Evolutionary conservation across 2,113 vertebrate species (phyloP), one percentile per base, ranked within the genome.

Genomic region (Eclectus roratus): DNA sequence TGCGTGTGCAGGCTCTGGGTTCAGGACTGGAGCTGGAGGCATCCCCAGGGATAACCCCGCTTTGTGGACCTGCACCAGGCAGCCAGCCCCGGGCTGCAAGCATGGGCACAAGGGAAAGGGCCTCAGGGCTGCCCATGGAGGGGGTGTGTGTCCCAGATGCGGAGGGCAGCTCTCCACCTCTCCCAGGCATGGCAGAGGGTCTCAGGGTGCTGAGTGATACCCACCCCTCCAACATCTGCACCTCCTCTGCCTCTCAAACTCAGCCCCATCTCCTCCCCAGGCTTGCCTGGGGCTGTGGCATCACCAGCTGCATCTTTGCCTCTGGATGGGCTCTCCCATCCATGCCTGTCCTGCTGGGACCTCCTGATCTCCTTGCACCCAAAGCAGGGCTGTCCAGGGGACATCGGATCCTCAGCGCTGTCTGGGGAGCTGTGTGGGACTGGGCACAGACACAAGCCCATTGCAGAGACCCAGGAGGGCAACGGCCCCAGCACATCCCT

Each of bases 101-200:
- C 56, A 12, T 5, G 3, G 9, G 23, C 15, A 6, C 0, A 0
- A 31, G 1, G 3, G 79, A 24, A 43, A 58, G 56, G 41, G 9
- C 46, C 63, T 8, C 12, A 8, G 20, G 27, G n/a, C 10, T 87
- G 52, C 8, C 7, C 2, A 0, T 15, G 71, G 27, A 37, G 15
- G 24, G 1, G 24, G 1, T 10, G 5, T n/a, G 0, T 27, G 41
- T n/a, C 25, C 43, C 24, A 43, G 20, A 9, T 35, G 2, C 2
- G 33, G 27, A 41, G 10, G 20, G 17, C 39, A 73, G 69, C 69
- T 24, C 39, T 13, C 20, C 1, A 3, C 39, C 24, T 29, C 49
- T 28, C 19, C 19, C 31, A 39, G 68, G 39, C 37, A 37, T 0
- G 0, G 15, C 35, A 4, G 17, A 35, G 17, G 35, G 33, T 41